Percentiles rank a stretch among this genome's conserved stretches.
Conservation (phyloP, 2,797 vertebrate genomes). For the Cephalopachus bancanus region DNA sequence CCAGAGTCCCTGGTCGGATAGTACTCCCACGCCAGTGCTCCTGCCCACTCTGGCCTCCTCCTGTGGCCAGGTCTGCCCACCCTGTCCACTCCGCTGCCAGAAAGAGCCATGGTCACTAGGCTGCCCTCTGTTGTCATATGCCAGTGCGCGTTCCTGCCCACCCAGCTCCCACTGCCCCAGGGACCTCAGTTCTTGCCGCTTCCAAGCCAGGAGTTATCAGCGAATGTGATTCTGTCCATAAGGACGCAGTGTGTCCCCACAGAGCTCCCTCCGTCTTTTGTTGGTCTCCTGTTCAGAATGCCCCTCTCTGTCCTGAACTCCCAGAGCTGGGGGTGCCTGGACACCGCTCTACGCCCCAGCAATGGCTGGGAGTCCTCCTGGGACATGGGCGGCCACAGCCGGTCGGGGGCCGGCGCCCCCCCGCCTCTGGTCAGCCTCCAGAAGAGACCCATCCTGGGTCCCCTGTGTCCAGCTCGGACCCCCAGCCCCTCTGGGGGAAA, state of each 20-base stretch:
- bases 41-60: rapidly evolving
- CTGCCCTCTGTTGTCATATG: background rate
- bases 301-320: background rate
- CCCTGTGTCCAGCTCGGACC: background rate
- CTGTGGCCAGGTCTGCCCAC: rapidly evolving
- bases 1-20: rapidly evolving
- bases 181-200: background rate
- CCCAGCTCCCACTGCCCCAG: background rate
- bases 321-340: background rate
- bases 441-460: background rate
- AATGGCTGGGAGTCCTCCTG: background rate
- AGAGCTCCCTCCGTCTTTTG: no score
- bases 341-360: no score
- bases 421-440: background rate
- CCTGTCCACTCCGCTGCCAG: background rate
- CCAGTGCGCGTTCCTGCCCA: background rate
- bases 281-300: background rate
- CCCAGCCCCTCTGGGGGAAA: background rate
- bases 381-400: no score
- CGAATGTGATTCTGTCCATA: no score
- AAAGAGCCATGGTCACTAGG: rapidly evolving
- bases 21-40: background rate
- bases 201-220: background rate
- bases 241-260: no score
- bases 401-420: background rate